These are phyloP conservation scores for Polydrusus pterygomalis DNA, from an alignment of 2,888 invertebrate species.

Conservation along the genomic window DNA sequence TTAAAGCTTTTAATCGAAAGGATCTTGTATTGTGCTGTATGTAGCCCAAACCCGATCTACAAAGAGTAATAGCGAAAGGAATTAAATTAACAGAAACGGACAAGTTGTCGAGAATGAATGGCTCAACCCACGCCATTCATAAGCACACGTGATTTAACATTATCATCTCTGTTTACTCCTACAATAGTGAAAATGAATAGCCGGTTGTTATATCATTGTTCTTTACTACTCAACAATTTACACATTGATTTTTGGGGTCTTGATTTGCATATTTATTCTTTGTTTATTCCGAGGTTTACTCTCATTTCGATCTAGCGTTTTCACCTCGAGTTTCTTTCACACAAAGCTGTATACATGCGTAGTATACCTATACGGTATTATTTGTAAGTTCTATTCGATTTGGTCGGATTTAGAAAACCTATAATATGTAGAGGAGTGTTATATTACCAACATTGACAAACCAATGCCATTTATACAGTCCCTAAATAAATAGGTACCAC, in stretches of 20 bases:
- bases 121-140: slow-evolving; percentile 45
- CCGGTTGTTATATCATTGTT: neutral
- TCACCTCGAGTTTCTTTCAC: no score
- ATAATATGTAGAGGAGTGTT: no score
- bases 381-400: no score
- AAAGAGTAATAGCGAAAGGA: slow-evolving; percentile 16
- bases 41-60: neutral
- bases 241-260: neutral
- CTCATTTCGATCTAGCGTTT: no score
- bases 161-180: slow-evolving; percentile 22
- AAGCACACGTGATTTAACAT: slow-evolving; percentile 26
- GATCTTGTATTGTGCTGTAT: slow-evolving; percentile 15
- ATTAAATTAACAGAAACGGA: slow-evolving; percentile 28
- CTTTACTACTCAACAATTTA: neutral
- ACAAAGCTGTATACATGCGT: no score
- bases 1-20: slow-evolving; percentile 33
- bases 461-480: no score
- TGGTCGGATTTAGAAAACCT: no score
- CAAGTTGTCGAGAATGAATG: slow-evolving; percentile 41
- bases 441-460: no score
- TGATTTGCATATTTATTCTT: neutral
- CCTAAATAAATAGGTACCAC: no score
- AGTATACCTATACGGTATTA: no score
- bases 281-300: no score
- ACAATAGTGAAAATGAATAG: slow-evolving; percentile 28